Conservation (phyloP, 1,140 invertebrate species). For the Rhagoletis zephyria region DNA sequence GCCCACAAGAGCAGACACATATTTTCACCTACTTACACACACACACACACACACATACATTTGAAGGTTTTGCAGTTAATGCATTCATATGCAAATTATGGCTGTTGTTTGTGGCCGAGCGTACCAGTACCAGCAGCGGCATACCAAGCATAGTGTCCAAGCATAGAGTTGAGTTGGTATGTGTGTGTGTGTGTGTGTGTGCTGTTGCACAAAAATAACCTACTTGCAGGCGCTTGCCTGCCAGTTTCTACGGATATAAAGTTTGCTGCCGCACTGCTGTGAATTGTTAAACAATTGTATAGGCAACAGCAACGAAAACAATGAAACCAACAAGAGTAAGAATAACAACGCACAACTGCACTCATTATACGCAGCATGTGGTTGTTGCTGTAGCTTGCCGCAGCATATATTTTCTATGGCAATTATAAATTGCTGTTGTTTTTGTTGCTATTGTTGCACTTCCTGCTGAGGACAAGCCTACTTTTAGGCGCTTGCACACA, state of each 20-base stretch:
- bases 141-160: neutral
- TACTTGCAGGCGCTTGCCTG: neutral
- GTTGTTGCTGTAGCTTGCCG: neutral
- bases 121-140: neutral
- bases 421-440: conserved; percentile 14
- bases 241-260: neutral
- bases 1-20: neutral
- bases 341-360: neutral
- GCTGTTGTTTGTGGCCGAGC: neutral
- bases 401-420: conserved; percentile 6
- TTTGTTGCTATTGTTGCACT: neutral
- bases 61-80: neutral
- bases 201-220: neutral
- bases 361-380: neutral
- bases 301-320: neutral
- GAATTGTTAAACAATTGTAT: neutral
- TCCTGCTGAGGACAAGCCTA: neutral
- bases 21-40: neutral
- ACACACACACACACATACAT: neutral
- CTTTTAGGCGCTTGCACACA: neutral
- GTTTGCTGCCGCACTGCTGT: conserved; percentile 33
- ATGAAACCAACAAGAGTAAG: neutral
- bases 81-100: conserved; percentile 49
- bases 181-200: neutral
- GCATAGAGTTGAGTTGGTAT: neutral